These are phyloP conservation scores for Cottus gobio DNA, from an alignment of 2,113 vertebrate genomes.

Conservation along the genomic window DNA sequence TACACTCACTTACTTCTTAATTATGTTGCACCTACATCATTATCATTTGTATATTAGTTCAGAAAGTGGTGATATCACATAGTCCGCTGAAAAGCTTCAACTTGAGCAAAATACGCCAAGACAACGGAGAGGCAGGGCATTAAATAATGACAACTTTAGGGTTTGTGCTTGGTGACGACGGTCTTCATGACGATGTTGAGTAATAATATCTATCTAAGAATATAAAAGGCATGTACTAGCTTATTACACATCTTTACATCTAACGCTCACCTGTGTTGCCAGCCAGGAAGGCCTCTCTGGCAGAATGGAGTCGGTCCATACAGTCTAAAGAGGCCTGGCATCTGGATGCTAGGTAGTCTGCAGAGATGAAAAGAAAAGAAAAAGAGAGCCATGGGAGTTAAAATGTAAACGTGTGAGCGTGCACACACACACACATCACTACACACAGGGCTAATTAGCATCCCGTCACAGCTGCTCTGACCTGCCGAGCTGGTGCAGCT, in stretches of 20 bases:
- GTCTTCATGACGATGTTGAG: not conserved
- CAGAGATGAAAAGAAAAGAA: constrained; percentile 1
- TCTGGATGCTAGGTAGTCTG: constrained; percentile 94
- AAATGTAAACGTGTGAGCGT: not conserved
- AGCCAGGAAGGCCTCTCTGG: constrained; percentile 79
- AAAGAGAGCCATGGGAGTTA: not conserved
- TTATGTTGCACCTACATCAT: not conserved
- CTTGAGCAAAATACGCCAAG: not conserved
- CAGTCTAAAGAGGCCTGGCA: constrained; percentile 85
- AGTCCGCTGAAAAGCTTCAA: not conserved
- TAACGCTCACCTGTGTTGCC: constrained; percentile 83
- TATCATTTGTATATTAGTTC: not conserved
- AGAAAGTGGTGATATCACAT: not conserved
- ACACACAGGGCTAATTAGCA: not conserved
- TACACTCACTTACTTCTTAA: not conserved
- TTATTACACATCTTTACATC: not conserved
- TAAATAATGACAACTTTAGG: not conserved
- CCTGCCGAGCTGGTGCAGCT: constrained; percentile 92
- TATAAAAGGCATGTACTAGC: not conserved
- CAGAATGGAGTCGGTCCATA: constrained; percentile 81
- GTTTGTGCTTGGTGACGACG: not conserved
- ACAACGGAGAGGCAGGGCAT: not conserved
- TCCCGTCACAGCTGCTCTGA: constrained; percentile 40
- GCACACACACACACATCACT: not conserved
- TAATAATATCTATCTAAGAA: no score